Base-by-base conservation (phyloP, 2,888 invertebrate species). In the Amblyjoppa proteus region DNA sequence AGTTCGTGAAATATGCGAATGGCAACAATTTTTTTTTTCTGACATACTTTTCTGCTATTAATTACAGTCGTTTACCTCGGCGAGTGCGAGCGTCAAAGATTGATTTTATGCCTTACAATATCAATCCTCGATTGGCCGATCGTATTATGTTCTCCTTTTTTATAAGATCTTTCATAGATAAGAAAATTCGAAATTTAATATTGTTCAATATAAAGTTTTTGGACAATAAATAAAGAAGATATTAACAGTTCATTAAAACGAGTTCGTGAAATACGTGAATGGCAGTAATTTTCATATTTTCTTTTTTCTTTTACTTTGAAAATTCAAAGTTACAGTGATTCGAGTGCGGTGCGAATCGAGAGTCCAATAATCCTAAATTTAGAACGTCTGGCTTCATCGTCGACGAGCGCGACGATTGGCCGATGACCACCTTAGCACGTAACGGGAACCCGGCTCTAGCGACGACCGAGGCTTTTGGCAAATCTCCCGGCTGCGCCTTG, bases 41-140 rank as follows among this genome's bases (percentile, higher is more conserved):
- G 34, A 0, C 34, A 6, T 34, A 6, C 6, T 34, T 34, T 6
- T 7, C 34, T 34, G 6, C 7, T 85, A 76, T 85, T 85, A 79
- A 85, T 85, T 85, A 82, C 85, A 82, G 85, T 82, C 82, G 58
- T 82, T 85, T 76, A 85, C 79, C 85, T 69, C 79, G 51, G 38
- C 51, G 45, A 64, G 4, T 61, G 58, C 77, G 81, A 61, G 81
- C 41, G 49, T 70, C 64, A 77, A 73, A 81, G 76, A 77, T 61
- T 25, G 53, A 66, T 64, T 66, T 66, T 83, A 69, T 13, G 31
- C 61, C 13, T 61, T 28, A 25, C 31, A 2, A 61, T 61, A 31
- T 31, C 0, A 2, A 25, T 20, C 0, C 20, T 9, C 25, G 20
- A 11, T 16, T 13, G 4, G 0, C n/a, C 5, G 51, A 51, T 5